Evolutionary conservation across 2,113 vertebrate species (phyloP).

Genomic region (Oryctolagus cuniculus): mOryCun1.1 NC_091435.1:76941501-76942000

Average conservation of each 20-base stretch:
- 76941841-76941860: not conserved
- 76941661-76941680: too few species aligned
- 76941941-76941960: not conserved
- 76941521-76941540: not conserved
- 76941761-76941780: too few species aligned
- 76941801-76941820: too few species aligned
- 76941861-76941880: not conserved
- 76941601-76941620: not conserved
- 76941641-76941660: not conserved
- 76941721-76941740: too few species aligned
- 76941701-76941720: too few species aligned
- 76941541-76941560: not conserved
- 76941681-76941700: too few species aligned
- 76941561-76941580: not conserved
- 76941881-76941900: rapidly evolving
- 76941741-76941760: too few species aligned
- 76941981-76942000: not conserved
- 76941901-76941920: not conserved
- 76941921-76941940: not conserved
- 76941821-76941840: too few species aligned
- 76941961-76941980: not conserved
- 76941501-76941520: not conserved
- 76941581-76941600: not conserved
- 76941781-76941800: too few species aligned
- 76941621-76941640: not conserved